phyloP scores from a whole-genome alignment of 1,140 invertebrate genomes.

The Elymnias hypermnestra region DNA sequence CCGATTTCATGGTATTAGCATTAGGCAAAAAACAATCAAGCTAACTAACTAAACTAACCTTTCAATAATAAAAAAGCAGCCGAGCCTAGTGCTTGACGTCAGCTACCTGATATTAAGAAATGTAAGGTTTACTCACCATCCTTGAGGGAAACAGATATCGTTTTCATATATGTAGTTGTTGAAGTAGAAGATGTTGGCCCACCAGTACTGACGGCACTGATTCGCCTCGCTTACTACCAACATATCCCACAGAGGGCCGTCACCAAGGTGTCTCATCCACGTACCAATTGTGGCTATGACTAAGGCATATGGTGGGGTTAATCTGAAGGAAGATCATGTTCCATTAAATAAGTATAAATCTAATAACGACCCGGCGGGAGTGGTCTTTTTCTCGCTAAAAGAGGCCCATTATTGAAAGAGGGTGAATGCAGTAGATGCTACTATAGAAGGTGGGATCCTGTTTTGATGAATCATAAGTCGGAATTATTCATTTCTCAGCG shows the following conservation, averaged over 20 bases:
- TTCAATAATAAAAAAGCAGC: not conserved
- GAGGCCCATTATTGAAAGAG: no score
- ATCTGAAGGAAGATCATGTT: constrained; percentile 41
- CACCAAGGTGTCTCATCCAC: constrained; percentile 39
- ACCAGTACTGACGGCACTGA: constrained; percentile 80
- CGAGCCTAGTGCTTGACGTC: no score
- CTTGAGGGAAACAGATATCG: constrained; percentile 41
- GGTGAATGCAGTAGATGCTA: no score
- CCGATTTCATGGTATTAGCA: no score
- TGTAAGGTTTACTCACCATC: constrained; percentile 44
- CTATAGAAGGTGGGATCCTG: no score
- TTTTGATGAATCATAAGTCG: no score
- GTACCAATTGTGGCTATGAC: constrained; percentile 51
- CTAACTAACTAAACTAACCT: not conserved
- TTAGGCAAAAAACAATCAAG: no score
- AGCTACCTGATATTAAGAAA: no score
- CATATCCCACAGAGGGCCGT: constrained; percentile 50
- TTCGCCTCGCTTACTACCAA: constrained; percentile 57
- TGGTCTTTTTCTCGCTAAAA: no score
- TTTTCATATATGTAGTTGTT: constrained; percentile 75
- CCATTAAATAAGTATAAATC: no score
- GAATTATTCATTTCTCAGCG: no score
- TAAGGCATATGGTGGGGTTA: constrained; percentile 56
- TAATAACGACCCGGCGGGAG: no score
- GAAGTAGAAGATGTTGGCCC: constrained; percentile 81